Conservation (phyloP, 2,113 vertebrate species). For the Abramis brama region DNA sequence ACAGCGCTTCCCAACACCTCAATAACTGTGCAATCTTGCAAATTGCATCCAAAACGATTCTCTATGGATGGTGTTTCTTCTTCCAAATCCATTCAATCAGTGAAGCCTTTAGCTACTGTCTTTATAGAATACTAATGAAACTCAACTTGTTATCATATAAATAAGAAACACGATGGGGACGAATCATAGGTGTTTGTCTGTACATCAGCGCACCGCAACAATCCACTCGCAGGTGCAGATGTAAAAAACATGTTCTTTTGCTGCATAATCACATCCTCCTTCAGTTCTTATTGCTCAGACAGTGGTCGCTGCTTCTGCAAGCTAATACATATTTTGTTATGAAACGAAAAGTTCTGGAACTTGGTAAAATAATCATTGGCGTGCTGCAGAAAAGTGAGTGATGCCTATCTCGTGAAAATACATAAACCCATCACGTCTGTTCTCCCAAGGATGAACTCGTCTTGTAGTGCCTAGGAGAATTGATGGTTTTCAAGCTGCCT, state of each 20-base stretch:
- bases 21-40: slow-evolving; percentile 44
- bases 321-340: slow-evolving; percentile 14
- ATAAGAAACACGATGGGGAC: slow-evolving; percentile 35
- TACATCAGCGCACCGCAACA: not conserved
- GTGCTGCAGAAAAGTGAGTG: not conserved
- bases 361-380: slow-evolving; percentile 32
- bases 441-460: slow-evolving; percentile 8
- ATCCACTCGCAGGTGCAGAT: not conserved
- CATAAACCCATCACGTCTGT: not conserved
- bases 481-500: not conserved
- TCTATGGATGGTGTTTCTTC: slow-evolving; percentile 38
- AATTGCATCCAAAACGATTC: slow-evolving; percentile 41
- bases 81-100: slow-evolving; percentile 32
- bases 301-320: not conserved
- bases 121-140: slow-evolving; percentile 49
- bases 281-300: not conserved
- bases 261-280: slow-evolving; percentile 6
- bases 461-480: slow-evolving; percentile 16
- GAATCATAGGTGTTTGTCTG: slow-evolving; percentile 37
- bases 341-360: not conserved
- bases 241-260: not conserved
- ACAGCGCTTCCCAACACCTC: slow-evolving; percentile 17
- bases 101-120: not conserved
- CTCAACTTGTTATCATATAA: slow-evolving; percentile 45
- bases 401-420: slow-evolving; percentile 1